Conservation (phyloP, 2,888 invertebrate species). For the Drosophila rellima region DNA sequence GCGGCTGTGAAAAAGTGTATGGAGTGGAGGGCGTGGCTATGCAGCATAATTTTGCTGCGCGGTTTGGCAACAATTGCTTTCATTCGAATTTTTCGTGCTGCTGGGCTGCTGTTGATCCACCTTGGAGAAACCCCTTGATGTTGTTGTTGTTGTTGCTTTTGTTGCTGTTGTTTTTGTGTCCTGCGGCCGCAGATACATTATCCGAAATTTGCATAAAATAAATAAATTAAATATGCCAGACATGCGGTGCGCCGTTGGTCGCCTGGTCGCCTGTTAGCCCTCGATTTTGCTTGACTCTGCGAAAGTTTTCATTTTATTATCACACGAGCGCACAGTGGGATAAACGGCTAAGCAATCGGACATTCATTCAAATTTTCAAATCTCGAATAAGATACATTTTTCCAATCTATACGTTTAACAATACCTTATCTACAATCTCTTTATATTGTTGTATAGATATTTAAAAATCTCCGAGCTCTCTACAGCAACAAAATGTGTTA, state of each 20-base stretch:
- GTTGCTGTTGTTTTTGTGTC: slow-evolving; percentile 69
- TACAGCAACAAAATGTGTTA: too few species aligned
- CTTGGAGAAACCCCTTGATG: slow-evolving; percentile 74
- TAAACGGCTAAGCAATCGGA: not conserved
- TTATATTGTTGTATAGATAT: too few species aligned
- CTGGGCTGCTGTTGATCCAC: slow-evolving; percentile 45
- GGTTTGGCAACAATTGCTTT: slow-evolving; percentile 82
- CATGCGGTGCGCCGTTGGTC: slow-evolving; percentile 81
- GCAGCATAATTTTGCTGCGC: slow-evolving; percentile 79
- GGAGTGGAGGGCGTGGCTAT: slow-evolving; percentile 53
- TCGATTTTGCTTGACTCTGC: slow-evolving; percentile 47
- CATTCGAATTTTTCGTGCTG: slow-evolving; percentile 73
- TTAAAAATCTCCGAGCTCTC: too few species aligned
- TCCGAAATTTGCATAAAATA: slow-evolving; percentile 85
- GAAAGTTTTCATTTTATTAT: slow-evolving; percentile 80
- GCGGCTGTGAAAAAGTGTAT: not conserved
- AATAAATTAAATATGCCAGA: slow-evolving; percentile 84
- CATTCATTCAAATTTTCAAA: not conserved
- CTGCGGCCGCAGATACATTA: slow-evolving; percentile 83
- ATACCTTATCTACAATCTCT: too few species aligned
- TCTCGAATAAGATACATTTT: too few species aligned
- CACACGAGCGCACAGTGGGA: slow-evolving; percentile 54
- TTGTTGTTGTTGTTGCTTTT: slow-evolving; percentile 35
- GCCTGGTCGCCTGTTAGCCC: slow-evolving; percentile 39
- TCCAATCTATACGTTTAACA: too few species aligned